Conservation (phyloP, 2,113 vertebrate species). For the Atherinomorus stipes region DNA sequence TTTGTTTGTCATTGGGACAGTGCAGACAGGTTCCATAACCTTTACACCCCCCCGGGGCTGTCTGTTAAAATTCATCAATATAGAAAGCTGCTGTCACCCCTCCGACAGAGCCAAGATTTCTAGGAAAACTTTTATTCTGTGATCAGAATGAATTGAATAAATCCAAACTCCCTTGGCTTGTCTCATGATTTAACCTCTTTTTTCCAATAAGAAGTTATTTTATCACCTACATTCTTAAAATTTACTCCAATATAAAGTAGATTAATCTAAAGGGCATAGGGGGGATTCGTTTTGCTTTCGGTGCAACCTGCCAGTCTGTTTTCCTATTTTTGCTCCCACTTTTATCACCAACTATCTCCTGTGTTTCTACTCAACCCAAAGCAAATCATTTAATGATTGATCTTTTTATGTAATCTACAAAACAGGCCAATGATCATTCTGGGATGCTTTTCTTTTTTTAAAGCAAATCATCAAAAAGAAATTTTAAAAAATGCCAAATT, state of each 20-base stretch:
- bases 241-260: too few relatives aligned
- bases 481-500: conserved; percentile 44
- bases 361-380: conserved; percentile 14
- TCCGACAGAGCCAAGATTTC: conserved; percentile 1
- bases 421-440: conserved; percentile 4
- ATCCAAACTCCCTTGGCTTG: neutral
- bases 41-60: conserved; percentile 57
- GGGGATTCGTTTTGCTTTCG: too few relatives aligned
- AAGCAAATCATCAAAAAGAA: conserved; percentile 35
- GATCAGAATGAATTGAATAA: neutral
- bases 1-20: conserved; percentile 77
- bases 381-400: conserved; percentile 69
- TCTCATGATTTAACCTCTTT: neutral
- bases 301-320: conserved; percentile 7
- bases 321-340: neutral
- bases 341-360: conserved; percentile 52
- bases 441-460: conserved; percentile 18
- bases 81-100: conserved; percentile 1
- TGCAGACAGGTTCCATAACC: conserved; percentile 69
- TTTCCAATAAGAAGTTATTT: too few relatives aligned
- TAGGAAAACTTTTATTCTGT: neutral
- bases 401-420: conserved; percentile 63
- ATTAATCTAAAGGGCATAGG: neutral
- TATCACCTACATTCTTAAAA: too few relatives aligned
- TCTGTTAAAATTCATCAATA: conserved; percentile 20